Percentiles rank a stretch among this genome's conserved stretches.
phyloP scores from a whole-genome alignment of 2,113 vertebrate species.

The Megaceryle maxima region DNA sequence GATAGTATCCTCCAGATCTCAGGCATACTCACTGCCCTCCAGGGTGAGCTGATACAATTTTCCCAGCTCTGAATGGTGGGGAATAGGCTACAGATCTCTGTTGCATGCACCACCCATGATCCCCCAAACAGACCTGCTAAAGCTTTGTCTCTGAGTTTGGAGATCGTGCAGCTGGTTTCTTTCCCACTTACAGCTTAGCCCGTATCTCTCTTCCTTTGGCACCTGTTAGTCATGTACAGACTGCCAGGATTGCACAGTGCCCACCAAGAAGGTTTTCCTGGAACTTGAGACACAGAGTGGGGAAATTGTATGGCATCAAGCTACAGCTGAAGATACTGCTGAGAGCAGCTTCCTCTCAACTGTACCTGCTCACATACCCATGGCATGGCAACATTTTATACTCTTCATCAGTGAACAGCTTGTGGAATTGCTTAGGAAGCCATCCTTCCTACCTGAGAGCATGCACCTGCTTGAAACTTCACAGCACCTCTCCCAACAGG shows the following conservation, averaged over 20 bases:
- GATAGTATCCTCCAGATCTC: background rate
- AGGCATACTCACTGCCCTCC: background rate
- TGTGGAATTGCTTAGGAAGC: background rate
- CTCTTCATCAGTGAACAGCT: accelerated
- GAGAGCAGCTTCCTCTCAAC: background rate
- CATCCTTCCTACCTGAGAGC: background rate
- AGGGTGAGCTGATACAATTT: background rate
- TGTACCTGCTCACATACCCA: background rate
- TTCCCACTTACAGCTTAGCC: background rate
- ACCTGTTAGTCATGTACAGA: background rate
- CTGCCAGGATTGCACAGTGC: accelerated
- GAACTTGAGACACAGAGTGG: background rate
- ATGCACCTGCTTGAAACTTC: background rate
- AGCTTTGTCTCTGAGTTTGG: background rate
- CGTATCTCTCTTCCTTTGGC: background rate
- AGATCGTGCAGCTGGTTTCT: background rate
- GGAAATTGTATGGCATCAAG: background rate
- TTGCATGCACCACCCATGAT: background rate
- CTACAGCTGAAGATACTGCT: background rate
- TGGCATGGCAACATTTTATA: background rate
- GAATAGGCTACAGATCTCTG: background rate
- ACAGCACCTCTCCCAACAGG: accelerated
- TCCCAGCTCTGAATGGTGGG: background rate
- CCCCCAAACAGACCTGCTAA: accelerated
- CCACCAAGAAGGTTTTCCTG: background rate